Evolutionary conservation across 2,113 vertebrate genomes (phyloP), one percentile per base, ranked within the genome.

Genomic region (Lamprotornis superbus): DNA sequence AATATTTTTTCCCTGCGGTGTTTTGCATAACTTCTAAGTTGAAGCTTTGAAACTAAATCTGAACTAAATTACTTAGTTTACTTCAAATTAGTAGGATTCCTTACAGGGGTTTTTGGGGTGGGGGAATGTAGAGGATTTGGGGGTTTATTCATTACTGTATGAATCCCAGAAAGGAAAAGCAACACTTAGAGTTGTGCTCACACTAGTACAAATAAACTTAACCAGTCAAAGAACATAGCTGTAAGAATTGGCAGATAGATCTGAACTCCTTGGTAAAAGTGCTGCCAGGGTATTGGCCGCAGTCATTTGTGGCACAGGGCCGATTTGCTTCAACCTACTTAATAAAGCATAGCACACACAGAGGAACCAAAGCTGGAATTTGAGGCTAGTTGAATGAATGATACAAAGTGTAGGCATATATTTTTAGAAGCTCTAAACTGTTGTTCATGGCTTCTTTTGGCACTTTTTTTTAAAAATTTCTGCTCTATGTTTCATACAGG

Each of bases 241-340:
- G 63, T 86, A 77, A 92, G 71, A 94, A 86, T 14, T 94, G 88
- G 68, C 83, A 94, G 90, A 86, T 90, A 93, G 71, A 83, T 86
- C 59, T 25, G 10, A 86, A 69, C 71, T 70, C 63, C 82, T 79
- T 93, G 79, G 33, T 55, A 49, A 86, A 69, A 94, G 46, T 30
- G 39, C 75, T 96, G 86, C 76, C 75, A 70, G 83, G 28, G 21
- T 55, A 70, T 55, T 90, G 88, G 71, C 88, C 67, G n/a, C 88
- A 86, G 79, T 70, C 47, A 74, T 93, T 63, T 67, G 53, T 91
- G 92, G 74, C 95, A 82, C 0, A 1, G 52, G 52, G 79, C 83
- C 4, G 1, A 50, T 92, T 90, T 77, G 35, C 64, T 92, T 92
- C 76, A 93, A 80, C 79, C 50, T 92, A 15, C 88, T 93, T 95